These are phyloP conservation scores for Caenorhabditis sp. DNA, from an alignment of 2,888 invertebrate species.

Conservation along the genomic window DNA sequence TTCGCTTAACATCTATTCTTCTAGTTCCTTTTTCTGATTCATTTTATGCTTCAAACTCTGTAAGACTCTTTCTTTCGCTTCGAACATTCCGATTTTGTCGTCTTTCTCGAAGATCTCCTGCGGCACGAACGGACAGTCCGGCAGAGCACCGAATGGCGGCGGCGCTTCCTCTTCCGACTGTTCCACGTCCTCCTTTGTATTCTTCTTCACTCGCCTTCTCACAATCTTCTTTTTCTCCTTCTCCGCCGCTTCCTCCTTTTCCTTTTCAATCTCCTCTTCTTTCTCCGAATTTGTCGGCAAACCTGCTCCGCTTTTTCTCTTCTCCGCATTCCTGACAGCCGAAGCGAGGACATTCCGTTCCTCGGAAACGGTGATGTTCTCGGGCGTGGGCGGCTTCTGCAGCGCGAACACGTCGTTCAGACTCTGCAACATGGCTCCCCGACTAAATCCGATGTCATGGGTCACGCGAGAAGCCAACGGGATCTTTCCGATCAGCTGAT, in stretches of 20 bases:
- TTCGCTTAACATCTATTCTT: background rate
- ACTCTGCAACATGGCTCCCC: conserved; percentile 62
- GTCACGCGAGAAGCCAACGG: conserved; percentile 54
- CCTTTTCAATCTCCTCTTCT: conserved; percentile 20
- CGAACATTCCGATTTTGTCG: conserved; percentile 59
- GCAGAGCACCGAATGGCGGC: conserved; percentile 26
- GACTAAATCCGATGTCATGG: conserved; percentile 49
- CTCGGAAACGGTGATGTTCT: conserved; percentile 50
- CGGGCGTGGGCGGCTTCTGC: conserved; percentile 50
- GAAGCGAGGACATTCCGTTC: conserved; percentile 64
- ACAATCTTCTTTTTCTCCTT: conserved; percentile 29
- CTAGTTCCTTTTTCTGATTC: conserved; percentile 32
- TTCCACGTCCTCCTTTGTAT: conserved; percentile 9
- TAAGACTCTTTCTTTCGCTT: conserved; percentile 64
- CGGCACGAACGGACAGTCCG: conserved; percentile 58
- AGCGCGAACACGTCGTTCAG: conserved; percentile 60
- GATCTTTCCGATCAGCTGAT: conserved; percentile 44
- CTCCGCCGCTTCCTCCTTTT: conserved; percentile 5
- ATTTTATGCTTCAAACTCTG: conserved; percentile 64
- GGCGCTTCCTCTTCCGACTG: conserved; percentile 16
- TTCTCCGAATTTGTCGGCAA: conserved; percentile 8
- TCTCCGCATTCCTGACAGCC: conserved; percentile 63
- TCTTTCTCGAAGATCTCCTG: conserved; percentile 50
- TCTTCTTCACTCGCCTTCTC: conserved; percentile 30
- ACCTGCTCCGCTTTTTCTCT: conserved; percentile 47